Evolutionary conservation across 2,888 invertebrate genomes (phyloP).

Genomic region (Conistra vaccinii): DNA sequence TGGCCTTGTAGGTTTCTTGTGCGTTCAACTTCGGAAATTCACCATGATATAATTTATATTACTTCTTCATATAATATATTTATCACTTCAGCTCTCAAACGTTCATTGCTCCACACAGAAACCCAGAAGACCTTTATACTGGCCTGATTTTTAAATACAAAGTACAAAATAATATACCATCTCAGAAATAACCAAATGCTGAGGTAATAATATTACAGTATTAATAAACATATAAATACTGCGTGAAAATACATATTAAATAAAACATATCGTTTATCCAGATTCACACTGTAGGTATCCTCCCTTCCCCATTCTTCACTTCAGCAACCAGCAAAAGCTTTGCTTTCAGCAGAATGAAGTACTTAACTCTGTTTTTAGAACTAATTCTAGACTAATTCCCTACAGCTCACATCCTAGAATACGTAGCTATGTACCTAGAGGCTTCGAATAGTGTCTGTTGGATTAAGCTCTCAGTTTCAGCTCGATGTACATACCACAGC

Average conservation of each 20-base stretch:
- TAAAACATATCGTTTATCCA: not conserved
- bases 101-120: not conserved
- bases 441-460: slow-evolving; percentile 58
- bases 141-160: too few species aligned
- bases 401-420: slow-evolving; percentile 35
- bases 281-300: not conserved
- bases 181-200: not conserved
- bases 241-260: not conserved
- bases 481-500: slow-evolving; percentile 71
- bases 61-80: slow-evolving; percentile 1
- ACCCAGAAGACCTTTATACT: not conserved
- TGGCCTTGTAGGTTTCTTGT: slow-evolving; percentile 54
- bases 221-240: not conserved
- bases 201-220: not conserved
- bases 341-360: slow-evolving; percentile 9
- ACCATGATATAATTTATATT: slow-evolving; percentile 8
- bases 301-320: slow-evolving; percentile 5
- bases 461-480: slow-evolving; percentile 64
- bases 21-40: slow-evolving; percentile 33
- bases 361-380: slow-evolving; percentile 18
- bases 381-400: slow-evolving; percentile 26
- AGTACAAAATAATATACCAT: not conserved
- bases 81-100: slow-evolving; percentile 7
- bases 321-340: slow-evolving; percentile 11
- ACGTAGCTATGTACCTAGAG: slow-evolving; percentile 40